phyloP scores from a whole-genome alignment of 2,113 vertebrate genomes.

The Gila orcuttii region DNA sequence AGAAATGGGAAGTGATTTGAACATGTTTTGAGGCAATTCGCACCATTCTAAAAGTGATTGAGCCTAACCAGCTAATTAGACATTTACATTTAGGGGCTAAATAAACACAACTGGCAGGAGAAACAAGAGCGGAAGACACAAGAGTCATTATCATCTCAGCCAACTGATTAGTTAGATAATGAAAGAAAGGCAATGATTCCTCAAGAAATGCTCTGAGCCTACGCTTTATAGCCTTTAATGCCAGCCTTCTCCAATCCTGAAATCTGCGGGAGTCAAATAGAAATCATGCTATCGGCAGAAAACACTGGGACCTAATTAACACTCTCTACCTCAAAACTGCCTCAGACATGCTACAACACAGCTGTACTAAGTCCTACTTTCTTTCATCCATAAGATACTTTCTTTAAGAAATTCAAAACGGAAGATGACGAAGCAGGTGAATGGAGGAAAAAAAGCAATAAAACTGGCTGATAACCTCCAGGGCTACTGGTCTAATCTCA shows the following conservation, averaged over 20 bases:
- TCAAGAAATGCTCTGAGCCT: conserved; percentile 41
- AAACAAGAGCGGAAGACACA: conserved; percentile 42
- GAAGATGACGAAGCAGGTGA: conserved; percentile 25
- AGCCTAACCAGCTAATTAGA: conserved; percentile 58
- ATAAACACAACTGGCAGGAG: conserved; percentile 48
- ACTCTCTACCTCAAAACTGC: conserved; percentile 50
- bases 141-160: conserved; percentile 43
- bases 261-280: conserved; percentile 55
- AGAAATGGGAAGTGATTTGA: conserved; percentile 48
- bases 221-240: conserved; percentile 48
- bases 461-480: conserved; percentile 30
- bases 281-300: conserved; percentile 57
- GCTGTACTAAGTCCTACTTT: neutral
- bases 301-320: conserved; percentile 56
- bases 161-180: conserved; percentile 56
- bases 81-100: conserved; percentile 55
- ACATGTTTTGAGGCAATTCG: conserved; percentile 35
- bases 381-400: conserved; percentile 53
- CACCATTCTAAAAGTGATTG: conserved; percentile 56
- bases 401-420: conserved; percentile 21
- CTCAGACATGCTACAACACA: conserved; percentile 18
- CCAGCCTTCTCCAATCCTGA: conserved; percentile 39
- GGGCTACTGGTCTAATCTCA: conserved; percentile 34
- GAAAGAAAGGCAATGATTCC: conserved; percentile 39
- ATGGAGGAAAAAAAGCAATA: neutral